Base-by-base conservation (phyloP, 2,797 vertebrate species). In the Crax fasciolata region DNA sequence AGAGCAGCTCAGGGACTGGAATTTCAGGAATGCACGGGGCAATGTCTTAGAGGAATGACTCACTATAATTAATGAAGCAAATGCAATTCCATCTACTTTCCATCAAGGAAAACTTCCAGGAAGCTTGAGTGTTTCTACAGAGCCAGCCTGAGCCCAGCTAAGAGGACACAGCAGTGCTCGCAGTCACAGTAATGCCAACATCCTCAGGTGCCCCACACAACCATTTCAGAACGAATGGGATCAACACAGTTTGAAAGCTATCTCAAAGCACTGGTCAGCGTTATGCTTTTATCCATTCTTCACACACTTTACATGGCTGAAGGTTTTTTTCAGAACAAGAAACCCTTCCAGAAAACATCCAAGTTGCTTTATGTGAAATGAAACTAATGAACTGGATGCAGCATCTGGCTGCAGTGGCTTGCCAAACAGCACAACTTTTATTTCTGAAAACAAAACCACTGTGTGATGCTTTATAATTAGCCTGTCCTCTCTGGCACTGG, bases 21-120 rank as follows among this genome's bases (percentile, higher is more conserved):
- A 97, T 96, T 25, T 84, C 80, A 97, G 84, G 95, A 97, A 96
- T 95, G 92, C 92, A 66, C 0, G 2, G 79, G 79, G 65, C 91
- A 70, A 25, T 3, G 46, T 55, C 94, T 78, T 9, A 20, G n/a
- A 74, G 66, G 58, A 78, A 19, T 81, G 87, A 94, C 75, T 96
- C 95, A 91, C 72, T 58, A 4, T 6, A 77, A 75, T 72, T 90
- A 61, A 92, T 38, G 76, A 88, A 84, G 87, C 62, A 55, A 90
- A 91, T 0, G 58, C 51, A 90, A 39, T 16, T 59, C 85, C 76
- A 86, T 62, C 35, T 74, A 68, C 80, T 63, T 84, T 88, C 87
- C 93, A 93, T n/a, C 21, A 32, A 75, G 84, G 59, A 86, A 52
- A 43, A 74, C 11, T 84, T 90, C 62, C 83, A 95, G 88, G 88